Percentiles rank a stretch among this genome's conserved stretches.
Evolutionary conservation across 2,888 invertebrate genomes (phyloP).

Genomic region (Iselma pallidipennis): DNA sequence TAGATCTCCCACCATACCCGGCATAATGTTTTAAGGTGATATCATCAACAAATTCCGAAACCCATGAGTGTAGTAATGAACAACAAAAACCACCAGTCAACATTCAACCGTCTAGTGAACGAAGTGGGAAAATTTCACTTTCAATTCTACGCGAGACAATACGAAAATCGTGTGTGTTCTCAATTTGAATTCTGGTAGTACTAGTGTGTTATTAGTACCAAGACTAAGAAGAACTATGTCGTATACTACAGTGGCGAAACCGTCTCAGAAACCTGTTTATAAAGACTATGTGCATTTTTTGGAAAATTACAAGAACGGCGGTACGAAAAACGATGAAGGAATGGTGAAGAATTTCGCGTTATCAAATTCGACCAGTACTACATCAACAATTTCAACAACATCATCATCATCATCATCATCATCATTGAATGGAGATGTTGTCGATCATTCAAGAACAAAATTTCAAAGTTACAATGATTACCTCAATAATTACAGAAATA

Average conservation of each 20-base stretch:
- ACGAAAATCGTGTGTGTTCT: background rate
- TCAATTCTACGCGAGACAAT: conserved; percentile 5
- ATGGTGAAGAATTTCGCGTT: conserved; percentile 29
- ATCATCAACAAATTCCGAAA: conserved; percentile 19
- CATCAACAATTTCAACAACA: conserved; percentile 16
- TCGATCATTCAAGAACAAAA: conserved; percentile 23
- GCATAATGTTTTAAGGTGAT: conserved; percentile 19
- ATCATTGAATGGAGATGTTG: conserved; percentile 33
- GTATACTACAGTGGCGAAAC: background rate
- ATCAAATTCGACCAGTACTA: conserved; percentile 25
- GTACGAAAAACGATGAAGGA: conserved; percentile 36
- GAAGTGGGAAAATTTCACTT: conserved; percentile 16
- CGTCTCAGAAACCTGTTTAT: conserved; percentile 36
- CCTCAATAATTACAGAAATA: conserved; percentile 37
- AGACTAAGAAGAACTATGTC: conserved; percentile 7
- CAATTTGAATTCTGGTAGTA: background rate
- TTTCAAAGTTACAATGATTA: conserved; percentile 34
- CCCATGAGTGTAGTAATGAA: too few relatives aligned
- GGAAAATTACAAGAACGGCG: conserved; percentile 42
- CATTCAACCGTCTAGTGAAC: background rate
- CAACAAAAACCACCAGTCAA: conserved; percentile 8
- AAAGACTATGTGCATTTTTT: conserved; percentile 49
- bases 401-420: conserved; percentile 37
- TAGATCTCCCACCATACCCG: conserved; percentile 11
- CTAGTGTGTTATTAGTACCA: conserved; percentile 2